Percentiles rank a stretch among this genome's conserved stretches.
Conservation (phyloP, 2,113 vertebrate species). For the Isurus oxyrinchus region DNA sequence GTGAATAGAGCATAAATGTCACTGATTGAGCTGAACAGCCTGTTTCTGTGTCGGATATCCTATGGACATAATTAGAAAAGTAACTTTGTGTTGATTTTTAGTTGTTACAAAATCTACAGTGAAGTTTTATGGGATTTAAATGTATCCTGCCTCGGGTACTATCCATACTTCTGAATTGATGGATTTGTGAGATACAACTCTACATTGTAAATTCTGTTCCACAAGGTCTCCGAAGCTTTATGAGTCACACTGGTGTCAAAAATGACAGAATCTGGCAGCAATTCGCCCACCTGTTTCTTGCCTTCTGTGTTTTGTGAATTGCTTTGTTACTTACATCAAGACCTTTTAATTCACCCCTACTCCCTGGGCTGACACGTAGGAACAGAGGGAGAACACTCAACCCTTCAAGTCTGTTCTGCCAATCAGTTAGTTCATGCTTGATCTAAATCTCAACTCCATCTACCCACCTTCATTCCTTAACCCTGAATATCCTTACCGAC, state of each 20-base stretch:
- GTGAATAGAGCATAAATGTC: neutral
- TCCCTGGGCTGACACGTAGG: neutral
- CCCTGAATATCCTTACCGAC: neutral
- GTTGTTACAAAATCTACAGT: neutral
- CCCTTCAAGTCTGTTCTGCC: neutral
- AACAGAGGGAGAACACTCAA: neutral
- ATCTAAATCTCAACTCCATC: neutral
- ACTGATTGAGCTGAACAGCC: neutral
- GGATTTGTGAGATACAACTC: neutral
- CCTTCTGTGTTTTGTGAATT: neutral
- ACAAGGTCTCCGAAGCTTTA: neutral
- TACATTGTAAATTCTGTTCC: neutral
- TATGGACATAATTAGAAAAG: neutral
- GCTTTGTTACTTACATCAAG: neutral
- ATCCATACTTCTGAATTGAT: neutral
- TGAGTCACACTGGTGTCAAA: neutral
- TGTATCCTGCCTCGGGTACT: no score
- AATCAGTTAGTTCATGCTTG: neutral
- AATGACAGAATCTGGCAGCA: neutral
- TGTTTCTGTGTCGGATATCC: neutral
- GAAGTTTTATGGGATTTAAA: neutral
- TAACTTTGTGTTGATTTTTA: neutral
- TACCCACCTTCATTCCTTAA: neutral
- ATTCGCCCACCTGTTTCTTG: neutral
- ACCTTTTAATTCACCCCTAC: neutral